phyloP scores from a whole-genome alignment of 2,113 vertebrate genomes.

The Entelurus aequoreus region DNA sequence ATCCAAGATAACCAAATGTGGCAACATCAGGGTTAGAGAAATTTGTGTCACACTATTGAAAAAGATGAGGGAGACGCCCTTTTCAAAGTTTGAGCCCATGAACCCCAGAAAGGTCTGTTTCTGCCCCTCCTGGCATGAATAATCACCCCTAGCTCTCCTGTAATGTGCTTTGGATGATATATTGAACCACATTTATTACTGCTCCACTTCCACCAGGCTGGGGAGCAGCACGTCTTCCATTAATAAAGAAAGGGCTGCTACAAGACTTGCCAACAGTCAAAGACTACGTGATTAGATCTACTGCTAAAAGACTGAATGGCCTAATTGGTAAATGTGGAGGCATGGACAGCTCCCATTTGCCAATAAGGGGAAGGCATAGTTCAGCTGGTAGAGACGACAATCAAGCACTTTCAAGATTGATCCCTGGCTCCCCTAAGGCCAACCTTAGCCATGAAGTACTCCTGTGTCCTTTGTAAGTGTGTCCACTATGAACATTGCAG shows the following conservation, averaged over 20 bases:
- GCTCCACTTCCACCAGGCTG: slow-evolving; percentile 68
- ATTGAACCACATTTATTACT: slow-evolving; percentile 73
- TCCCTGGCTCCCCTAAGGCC: neutral
- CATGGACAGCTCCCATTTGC: slow-evolving; percentile 21
- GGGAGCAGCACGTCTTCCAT: slow-evolving; percentile 61
- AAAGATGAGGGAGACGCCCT: slow-evolving; percentile 64
- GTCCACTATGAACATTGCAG: neutral
- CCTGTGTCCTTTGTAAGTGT: neutral
- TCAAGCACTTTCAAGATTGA: neutral
- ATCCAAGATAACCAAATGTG: slow-evolving; percentile 7
- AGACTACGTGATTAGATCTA: slow-evolving; percentile 39
- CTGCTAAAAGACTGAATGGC: slow-evolving; percentile 36
- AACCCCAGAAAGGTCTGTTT: slow-evolving; percentile 69
- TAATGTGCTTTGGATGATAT: slow-evolving; percentile 70
- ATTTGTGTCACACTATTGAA: slow-evolving; percentile 39
- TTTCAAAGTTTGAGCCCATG: slow-evolving; percentile 69
- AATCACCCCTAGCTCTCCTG: slow-evolving; percentile 64
- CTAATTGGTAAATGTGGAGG: slow-evolving; percentile 58
- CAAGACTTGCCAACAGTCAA: slow-evolving; percentile 44
- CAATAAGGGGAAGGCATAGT: slow-evolving; percentile 7
- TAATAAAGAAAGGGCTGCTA: slow-evolving; percentile 52
- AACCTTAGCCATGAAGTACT: neutral
- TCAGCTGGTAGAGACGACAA: slow-evolving; percentile 2
- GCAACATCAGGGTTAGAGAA: slow-evolving; percentile 17
- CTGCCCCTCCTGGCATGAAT: slow-evolving; percentile 70